These are phyloP conservation scores for Harpagus bidentatus DNA, from an alignment of 2,113 vertebrate species.

Conservation along the genomic window DNA sequence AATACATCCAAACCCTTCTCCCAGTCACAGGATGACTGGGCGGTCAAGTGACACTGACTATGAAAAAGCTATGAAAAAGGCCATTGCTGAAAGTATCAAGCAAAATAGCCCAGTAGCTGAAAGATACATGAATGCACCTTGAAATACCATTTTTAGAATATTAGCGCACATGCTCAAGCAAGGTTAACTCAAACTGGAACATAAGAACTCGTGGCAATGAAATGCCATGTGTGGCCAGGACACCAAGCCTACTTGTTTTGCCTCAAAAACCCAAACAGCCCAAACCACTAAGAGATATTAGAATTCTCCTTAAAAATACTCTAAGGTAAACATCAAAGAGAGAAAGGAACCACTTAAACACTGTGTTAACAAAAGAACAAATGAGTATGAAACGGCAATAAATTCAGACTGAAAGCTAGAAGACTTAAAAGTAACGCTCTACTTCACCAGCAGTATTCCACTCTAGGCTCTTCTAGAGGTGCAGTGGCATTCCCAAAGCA, in stretches of 20 bases:
- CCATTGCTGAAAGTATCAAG: neutral
- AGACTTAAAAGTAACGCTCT: neutral
- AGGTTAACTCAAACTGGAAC: neutral
- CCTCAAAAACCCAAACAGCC: neutral
- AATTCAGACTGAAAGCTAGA: neutral
- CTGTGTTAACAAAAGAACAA: neutral
- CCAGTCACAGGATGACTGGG: neutral
- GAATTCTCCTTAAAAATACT: neutral
- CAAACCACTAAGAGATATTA: neutral
- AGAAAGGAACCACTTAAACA: neutral
- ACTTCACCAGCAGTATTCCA: neutral
- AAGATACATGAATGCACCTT: neutral
- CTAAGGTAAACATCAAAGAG: neutral
- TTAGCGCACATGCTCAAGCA: neutral
- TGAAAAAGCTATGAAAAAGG: neutral
- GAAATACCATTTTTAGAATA: neutral
- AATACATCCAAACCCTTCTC: neutral
- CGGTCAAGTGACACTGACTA: neutral
- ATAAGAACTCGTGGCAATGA: neutral
- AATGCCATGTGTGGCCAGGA: neutral
- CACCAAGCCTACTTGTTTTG: neutral
- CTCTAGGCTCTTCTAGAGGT: neutral
- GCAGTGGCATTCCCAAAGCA: neutral
- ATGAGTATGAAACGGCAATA: neutral
- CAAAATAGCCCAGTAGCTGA: neutral